Evolutionary conservation across 2,113 vertebrate species (phyloP), one percentile per base, ranked within the genome.

Genomic region (Tympanuchus pallidicinctus): DNA sequence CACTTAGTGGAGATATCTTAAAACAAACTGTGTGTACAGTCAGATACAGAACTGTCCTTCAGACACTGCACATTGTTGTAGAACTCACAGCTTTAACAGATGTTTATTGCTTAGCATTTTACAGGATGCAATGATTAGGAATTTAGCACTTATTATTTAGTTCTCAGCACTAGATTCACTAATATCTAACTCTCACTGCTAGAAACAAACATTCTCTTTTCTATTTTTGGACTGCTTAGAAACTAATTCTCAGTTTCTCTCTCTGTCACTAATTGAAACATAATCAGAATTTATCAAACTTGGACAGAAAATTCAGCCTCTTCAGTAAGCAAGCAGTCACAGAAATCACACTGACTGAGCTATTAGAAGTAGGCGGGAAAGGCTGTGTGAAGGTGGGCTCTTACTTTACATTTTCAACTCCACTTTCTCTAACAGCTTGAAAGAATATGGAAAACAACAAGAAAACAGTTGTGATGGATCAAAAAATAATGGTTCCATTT

Each of bases 61-160:
- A 89, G 82, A 52, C 21, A 78, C 48, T 3, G 20, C 0, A 0
- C 0, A 2, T 2, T 63, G 38, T 14, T 52, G 28, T 38, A 82
- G 38, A 28, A 88, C 18, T 18, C 1, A 1, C 45, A 90, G 43
- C 42, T 83, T 67, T 67, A 67, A 45, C 30, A 57, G 8, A 74
- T 34, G 57, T 72, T 83, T 83, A 72, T 64, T 86, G 77, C 64
- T 80, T 56, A 86, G 30, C 27, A 70, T 74, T 83, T 81, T 83
- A 56, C 6, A 78, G 20, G 47, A 71, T 67, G 22, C 8, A 56
- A 8, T 2, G 2, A 65, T 54, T 75, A 64, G 20, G 28, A 20
- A 86, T 74, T 81, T 61, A 57, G 32, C 50, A 67, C 63, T 71
- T n/a, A 34, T 50, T 77, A 34, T 50, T 77, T 76, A 5, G 30